Conservation (phyloP, 2,113 vertebrate genomes). For the Nasalis larvatus region DNA sequence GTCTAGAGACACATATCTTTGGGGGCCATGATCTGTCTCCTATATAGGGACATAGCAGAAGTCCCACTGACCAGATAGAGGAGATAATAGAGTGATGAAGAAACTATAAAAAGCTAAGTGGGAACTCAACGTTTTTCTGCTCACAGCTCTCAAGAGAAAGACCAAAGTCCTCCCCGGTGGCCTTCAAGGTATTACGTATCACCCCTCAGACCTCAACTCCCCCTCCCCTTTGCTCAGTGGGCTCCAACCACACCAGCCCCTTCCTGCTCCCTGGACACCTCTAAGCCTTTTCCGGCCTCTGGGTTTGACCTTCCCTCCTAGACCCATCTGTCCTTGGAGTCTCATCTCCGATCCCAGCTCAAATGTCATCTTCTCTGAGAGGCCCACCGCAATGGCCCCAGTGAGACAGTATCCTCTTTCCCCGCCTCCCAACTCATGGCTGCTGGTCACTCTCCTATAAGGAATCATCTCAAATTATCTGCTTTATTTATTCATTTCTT, state of each 20-base stretch:
- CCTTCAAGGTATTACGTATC: not conserved
- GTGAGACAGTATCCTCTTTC: not conserved
- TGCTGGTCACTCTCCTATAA: not conserved
- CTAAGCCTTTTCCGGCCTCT: not conserved
- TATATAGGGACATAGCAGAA: not conserved
- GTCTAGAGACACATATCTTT: not conserved
- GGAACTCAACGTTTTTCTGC: not conserved
- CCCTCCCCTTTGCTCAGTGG: not conserved
- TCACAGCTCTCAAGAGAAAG: not conserved
- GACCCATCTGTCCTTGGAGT: not conserved
- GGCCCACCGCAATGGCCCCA: not conserved
- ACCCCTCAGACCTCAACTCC: not conserved
- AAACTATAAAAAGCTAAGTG: not conserved
- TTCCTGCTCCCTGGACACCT: not conserved
- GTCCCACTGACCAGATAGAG: not conserved
- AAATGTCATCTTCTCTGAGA: not conserved
- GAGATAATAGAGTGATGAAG: not conserved
- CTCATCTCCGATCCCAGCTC: constrained; percentile 18
- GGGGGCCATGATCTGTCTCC: not conserved
- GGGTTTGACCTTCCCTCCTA: not conserved
- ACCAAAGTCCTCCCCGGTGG: not conserved
- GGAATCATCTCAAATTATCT: not conserved
- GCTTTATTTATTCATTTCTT: not conserved
- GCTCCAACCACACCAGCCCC: not conserved
- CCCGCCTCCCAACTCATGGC: not conserved